Base-by-base conservation (phyloP, 2,797 vertebrate species). In the Falco berigora region DNA sequence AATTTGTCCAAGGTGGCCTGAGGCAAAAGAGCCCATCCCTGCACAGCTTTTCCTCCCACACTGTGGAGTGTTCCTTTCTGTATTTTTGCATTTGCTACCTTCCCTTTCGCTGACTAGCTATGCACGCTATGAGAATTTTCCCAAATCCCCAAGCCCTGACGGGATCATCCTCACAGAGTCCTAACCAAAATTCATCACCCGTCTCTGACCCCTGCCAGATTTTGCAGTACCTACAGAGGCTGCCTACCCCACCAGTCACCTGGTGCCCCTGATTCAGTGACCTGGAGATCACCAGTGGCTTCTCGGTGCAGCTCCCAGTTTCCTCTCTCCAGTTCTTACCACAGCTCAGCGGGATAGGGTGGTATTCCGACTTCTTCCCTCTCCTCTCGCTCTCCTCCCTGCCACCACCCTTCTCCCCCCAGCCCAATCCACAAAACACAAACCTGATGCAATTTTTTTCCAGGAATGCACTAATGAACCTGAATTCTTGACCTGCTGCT, bases 1-100 rank as follows among this genome's bases (percentile, higher is more conserved):
- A 94, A 93, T 97, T 94, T 92, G 81, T 86, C 74, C 71, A 82
- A 92, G 86, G 88, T 91, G 61, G 88, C 96, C 92, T 82, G 83
- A 95, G 93, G 93, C 92, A 76, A 44, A 88, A 74, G 86, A 87
- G 64, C 24, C 0, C 32, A 75, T 90, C 44, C 64, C 64, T 34
- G 46, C 77, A 46, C 74, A 88, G 83, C 93, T 59, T 76, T 63
- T 94, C 78, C 86, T 92, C 72, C 71, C 80, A 85, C 81, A 8
- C 47, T 9, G 14, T 7, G 56, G 10, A 67, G 66, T 8, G 47
- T 49, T 90, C 69, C 11, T 4, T 61, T 76, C 71, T 53, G 0
- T 13, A 47, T 18, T 59, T 79, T 82, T 74, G n/a, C 76, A 53
- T 80, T 91, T 86, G 64, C 80, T 34, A 17, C 42, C 38, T 77